phyloP scores from a whole-genome alignment of 1,140 invertebrate genomes.

The Drosophila triauraria region DNA sequence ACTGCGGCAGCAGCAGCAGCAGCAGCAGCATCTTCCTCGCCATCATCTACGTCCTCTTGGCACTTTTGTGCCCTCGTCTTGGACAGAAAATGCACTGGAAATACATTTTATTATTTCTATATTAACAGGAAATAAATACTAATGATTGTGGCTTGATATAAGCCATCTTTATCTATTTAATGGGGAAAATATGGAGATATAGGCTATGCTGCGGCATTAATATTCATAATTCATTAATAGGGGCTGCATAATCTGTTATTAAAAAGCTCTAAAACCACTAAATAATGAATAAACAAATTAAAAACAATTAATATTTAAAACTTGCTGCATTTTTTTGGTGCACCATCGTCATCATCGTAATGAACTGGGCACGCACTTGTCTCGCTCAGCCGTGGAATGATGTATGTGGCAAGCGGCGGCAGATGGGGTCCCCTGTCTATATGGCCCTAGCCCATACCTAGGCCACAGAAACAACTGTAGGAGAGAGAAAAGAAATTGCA shows the following conservation, averaged over 20 bases:
- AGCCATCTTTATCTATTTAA: no score
- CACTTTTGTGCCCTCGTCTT: slow-evolving; percentile 1
- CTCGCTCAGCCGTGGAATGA: slow-evolving; percentile 81
- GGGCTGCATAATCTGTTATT: no score
- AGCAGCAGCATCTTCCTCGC: slow-evolving; percentile 22
- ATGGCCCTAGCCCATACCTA: slow-evolving; percentile 29
- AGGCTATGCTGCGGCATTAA: no score
- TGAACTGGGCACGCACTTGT: slow-evolving; percentile 81
- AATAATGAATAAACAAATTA: neutral
- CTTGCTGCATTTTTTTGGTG: neutral
- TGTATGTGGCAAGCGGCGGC: slow-evolving; percentile 59
- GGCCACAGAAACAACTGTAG: slow-evolving; percentile 12
- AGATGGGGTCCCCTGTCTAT: slow-evolving; percentile 46
- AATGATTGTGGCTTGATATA: neutral
- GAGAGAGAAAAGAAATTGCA: slow-evolving; percentile 38
- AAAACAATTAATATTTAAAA: neutral
- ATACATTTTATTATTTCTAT: neutral
- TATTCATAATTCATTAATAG: no score
- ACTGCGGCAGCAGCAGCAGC: slow-evolving; percentile 19
- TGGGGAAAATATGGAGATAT: neutral
- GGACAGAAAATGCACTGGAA: slow-evolving; percentile 7
- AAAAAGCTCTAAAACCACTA: no score
- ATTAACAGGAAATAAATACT: no score
- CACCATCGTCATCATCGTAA: slow-evolving; percentile 56
- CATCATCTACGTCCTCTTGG: slow-evolving; percentile 17